Evolutionary conservation across 2,888 invertebrate genomes (phyloP), one percentile per base, ranked within the genome.

Genomic region (Elegia similella): DNA sequence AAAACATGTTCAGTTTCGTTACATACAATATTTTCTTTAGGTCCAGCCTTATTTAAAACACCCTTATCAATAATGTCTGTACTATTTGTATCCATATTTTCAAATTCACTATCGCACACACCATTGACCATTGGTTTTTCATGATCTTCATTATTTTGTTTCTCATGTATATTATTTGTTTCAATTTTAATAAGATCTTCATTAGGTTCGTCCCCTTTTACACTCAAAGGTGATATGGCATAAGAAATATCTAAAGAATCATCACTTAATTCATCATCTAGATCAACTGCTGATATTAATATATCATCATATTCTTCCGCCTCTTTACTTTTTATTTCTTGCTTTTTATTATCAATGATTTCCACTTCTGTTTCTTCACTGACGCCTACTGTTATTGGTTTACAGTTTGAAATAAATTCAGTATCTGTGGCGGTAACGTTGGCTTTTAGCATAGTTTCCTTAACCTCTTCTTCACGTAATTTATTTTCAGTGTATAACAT

Each of bases 201-300:
- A 16, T 30, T 34, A 7, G 13, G 42, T 29, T 59, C 42, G 10
- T 44, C 43, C 2, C 13, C 43, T 48, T 42, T 44, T 0, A 10
- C 50, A 34, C 50, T 50, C 15, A 50, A 15, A 3, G 50, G 50
- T 38, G 50, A 50, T 38, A 50, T 50, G 7, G 50, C 50, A 17
- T 50, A 50, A 34, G 50, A 50, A 50, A 50, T 50, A 50, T 75
- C 50, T 38, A 34, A 34, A 34, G 50, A 50, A 10, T 57, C 44
- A 23, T 46, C 15, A 42, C 52, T 57, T 15, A 46, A 47, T 12
- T 42, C 46, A 13, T 46, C 16, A 42, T 53, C 44, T 38, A 29
- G 23, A 38, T 38, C 47, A n/a, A 12, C 15, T 30, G 42, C 54
- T 54, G 42, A 29, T 47, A 15, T 54, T 44, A 38, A 38, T 38